Evolutionary conservation across 2,797 vertebrate genomes (phyloP), one percentile per base, ranked within the genome.

Genomic region (Coranthus polyacanthus): DNA sequence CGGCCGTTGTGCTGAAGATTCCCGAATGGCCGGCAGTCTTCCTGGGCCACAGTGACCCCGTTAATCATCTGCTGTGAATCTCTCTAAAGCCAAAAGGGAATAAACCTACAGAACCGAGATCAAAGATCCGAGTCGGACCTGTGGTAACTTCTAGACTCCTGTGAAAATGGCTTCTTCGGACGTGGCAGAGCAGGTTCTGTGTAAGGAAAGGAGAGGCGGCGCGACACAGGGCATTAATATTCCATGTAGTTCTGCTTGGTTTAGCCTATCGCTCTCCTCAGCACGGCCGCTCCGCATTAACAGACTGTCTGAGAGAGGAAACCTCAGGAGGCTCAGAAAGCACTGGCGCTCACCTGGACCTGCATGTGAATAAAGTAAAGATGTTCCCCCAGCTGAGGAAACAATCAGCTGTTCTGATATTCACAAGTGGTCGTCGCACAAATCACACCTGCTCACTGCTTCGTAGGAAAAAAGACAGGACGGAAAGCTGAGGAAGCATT

Each of bases 161-260:
- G 57, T 34, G 59, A 65, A 66, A 73, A 75, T 37, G 36, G 13
- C 44, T 38, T 54, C 65, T 17, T 66, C 62, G 15, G 43, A 45
- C 8, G 39, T 56, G 24, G 16, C 18, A 10, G 36, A 44, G 50
- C 50, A 61, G 60, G 47, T 56, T 61, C 57, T 49, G 56, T 52
- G 24, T n/a, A 20, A 12, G 52, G 10, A 44, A 11, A 21, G 49
- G 29, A 21, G 70, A 75, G 47, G 43, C 3, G 16, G 34, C 10
- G 36, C 18, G 12, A 72, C 63, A 24, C 62, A 17, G 26, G 26
- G 37, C 73, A 87, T 91, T 85, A 64, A 77, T 86, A 88, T 88
- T 90, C 83, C 22, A 52, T 18, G 17, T 58, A 54, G 52, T 17
- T 64, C 26, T 68, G 53, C 36, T 45, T 32, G 47, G 63, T 5